Percentiles rank a stretch among this genome's conserved stretches.
Conservation (phyloP, 23 tunicate species). For the Ciona savignyi region DNA sequence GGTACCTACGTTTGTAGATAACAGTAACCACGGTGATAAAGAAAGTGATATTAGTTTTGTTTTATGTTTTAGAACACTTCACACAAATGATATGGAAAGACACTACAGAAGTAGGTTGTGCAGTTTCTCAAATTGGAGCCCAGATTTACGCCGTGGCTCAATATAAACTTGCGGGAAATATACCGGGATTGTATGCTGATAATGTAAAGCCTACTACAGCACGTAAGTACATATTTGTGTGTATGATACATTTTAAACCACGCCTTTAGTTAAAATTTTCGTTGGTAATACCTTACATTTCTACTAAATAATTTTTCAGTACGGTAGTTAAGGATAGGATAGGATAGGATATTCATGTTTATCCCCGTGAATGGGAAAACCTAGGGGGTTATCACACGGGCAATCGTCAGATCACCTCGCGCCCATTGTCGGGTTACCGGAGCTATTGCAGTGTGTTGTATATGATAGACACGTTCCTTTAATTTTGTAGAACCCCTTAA, state of each 20-base stretch:
- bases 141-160: constrained; percentile 8
- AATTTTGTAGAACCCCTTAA: too few species aligned
- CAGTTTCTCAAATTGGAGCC: background rate
- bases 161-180: background rate
- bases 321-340: too few species aligned
- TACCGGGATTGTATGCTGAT: background rate
- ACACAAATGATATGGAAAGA: constrained; percentile 10
- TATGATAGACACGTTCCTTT: too few species aligned
- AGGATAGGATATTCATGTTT: too few species aligned
- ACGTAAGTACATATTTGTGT: background rate
- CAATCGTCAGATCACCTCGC: too few species aligned
- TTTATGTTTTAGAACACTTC: constrained; percentile 13
- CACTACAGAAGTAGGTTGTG: constrained; percentile 6
- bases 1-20: background rate
- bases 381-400: too few species aligned
- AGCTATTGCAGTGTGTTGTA: too few species aligned
- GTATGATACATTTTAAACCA: background rate
- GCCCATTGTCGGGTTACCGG: too few species aligned
- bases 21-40: background rate
- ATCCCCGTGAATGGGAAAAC: too few species aligned
- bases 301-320: background rate
- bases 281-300: background rate
- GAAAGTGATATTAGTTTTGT: too few species aligned
- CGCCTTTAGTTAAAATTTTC: background rate
- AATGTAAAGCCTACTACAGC: background rate